Evolutionary conservation across 2,888 invertebrate genomes (phyloP).

Genomic region (Plebejus melissa): DNA sequence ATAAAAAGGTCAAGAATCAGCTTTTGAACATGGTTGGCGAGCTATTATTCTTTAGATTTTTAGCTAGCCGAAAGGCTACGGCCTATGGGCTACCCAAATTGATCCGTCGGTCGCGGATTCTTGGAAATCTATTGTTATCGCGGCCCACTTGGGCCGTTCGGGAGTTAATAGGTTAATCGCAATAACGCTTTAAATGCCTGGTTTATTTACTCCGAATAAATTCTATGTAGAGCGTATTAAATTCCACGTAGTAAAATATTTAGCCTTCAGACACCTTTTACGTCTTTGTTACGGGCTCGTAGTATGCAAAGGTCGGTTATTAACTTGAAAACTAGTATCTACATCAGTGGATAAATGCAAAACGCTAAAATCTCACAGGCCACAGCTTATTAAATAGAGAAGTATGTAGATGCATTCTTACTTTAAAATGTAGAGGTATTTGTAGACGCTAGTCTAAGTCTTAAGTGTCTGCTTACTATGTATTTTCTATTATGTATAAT

Average conservation of each 20-base stretch:
- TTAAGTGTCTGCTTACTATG: too few species aligned
- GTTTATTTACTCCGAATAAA: neutral
- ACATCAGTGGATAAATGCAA: too few species aligned
- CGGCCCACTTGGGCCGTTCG: too few species aligned
- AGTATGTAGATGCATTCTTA: neutral
- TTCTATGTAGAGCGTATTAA: neutral
- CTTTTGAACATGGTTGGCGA: neutral
- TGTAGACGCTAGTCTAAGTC: too few species aligned
- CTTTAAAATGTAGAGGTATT: too few species aligned
- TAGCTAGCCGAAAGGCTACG: too few species aligned
- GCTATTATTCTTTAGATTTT: neutral
- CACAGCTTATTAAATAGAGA: neutral
- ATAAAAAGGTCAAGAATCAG: neutral
- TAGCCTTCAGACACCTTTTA: constrained; percentile 21
- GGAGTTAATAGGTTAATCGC: neutral
- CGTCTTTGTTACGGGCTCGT: neutral
- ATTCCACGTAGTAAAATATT: constrained; percentile 8
- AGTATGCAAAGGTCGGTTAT: neutral
- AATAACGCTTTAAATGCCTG: neutral
- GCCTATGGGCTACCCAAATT: too few species aligned
- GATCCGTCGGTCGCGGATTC: too few species aligned
- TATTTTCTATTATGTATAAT: too few species aligned
- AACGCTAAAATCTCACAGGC: neutral
- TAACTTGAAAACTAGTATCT: neutral
- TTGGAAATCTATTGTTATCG: too few species aligned